A percentile compares a stretch with the other conserved stretches of the same genome.
phyloP scores from a whole-genome alignment of 2,113 vertebrate species.

The Paedocypris sp. region DNA sequence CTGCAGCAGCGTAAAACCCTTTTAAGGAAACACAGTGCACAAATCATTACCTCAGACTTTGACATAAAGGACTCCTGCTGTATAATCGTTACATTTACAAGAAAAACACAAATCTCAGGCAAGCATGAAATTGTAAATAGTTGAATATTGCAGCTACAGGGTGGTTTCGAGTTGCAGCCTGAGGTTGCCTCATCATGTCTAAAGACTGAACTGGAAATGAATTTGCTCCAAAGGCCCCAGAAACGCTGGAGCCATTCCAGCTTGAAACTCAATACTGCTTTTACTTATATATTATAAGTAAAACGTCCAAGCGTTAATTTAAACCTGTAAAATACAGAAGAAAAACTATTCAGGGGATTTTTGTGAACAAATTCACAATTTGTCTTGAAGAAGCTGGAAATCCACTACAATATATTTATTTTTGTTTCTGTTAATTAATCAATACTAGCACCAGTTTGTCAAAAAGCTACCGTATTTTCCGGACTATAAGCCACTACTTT shows the following conservation, averaged over 20 bases:
- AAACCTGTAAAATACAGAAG: no score
- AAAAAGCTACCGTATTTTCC: no score
- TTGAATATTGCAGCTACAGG: constrained; percentile 47
- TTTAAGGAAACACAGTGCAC: constrained; percentile 26
- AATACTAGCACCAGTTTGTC: no score
- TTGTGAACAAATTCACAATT: no score
- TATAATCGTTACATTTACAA: constrained; percentile 58
- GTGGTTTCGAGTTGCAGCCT: constrained; percentile 38
- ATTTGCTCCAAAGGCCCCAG: constrained; percentile 41
- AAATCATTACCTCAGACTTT: constrained; percentile 49
- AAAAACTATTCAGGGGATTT: no score
- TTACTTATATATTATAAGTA: no score
- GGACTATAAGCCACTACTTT: no score
- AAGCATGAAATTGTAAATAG: constrained; percentile 65
- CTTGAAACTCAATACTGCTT: background rate
- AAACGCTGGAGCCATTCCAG: constrained; percentile 36
- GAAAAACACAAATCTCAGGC: constrained; percentile 57
- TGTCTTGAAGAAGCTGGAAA: no score
- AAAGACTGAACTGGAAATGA: constrained; percentile 54
- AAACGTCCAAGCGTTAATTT: no score
- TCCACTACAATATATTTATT: no score
- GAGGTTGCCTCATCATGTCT: constrained; percentile 34
- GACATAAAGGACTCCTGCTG: constrained; percentile 46
- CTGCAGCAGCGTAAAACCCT: background rate
- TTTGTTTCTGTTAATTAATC: no score